These are phyloP conservation scores for Chiridota heheva DNA, from an alignment of 35 echinoderm and acorn worm genomes.

Conservation along the genomic window DNA sequence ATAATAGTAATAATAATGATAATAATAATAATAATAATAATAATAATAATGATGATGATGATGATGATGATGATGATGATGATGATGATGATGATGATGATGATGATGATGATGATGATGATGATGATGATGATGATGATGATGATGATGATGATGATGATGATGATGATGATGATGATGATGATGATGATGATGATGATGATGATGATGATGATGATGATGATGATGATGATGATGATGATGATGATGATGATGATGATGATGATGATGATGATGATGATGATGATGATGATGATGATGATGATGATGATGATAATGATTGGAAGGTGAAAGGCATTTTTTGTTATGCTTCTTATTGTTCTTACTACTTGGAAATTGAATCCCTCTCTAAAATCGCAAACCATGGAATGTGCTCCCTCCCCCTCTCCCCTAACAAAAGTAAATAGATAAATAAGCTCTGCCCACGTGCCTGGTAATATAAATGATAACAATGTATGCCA, in stretches of 20 bases:
- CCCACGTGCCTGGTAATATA: too few relatives aligned
- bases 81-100: constrained; percentile 29
- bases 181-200: constrained; percentile 32
- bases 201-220: constrained; percentile 19
- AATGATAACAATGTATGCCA: too few relatives aligned
- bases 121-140: constrained; percentile 29
- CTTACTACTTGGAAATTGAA: too few relatives aligned
- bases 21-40: not conserved
- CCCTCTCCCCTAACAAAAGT: too few relatives aligned
- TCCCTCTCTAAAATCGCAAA: too few relatives aligned
- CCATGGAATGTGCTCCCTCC: too few relatives aligned
- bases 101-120: constrained; percentile 22
- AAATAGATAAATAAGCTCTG: too few relatives aligned
- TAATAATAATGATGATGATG: constrained; percentile 14
- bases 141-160: constrained; percentile 15
- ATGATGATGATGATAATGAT: constrained; percentile 26
- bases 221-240: constrained; percentile 17
- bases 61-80: constrained; percentile 19
- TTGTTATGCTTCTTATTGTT: too few relatives aligned
- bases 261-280: constrained; percentile 34
- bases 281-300: constrained; percentile 29
- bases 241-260: constrained; percentile 29
- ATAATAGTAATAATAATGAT: too few relatives aligned
- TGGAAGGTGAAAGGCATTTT: not conserved
- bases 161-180: constrained; percentile 31